Base-by-base conservation (phyloP, 2,113 vertebrate genomes). In the Trematomus loennbergii region DNA sequence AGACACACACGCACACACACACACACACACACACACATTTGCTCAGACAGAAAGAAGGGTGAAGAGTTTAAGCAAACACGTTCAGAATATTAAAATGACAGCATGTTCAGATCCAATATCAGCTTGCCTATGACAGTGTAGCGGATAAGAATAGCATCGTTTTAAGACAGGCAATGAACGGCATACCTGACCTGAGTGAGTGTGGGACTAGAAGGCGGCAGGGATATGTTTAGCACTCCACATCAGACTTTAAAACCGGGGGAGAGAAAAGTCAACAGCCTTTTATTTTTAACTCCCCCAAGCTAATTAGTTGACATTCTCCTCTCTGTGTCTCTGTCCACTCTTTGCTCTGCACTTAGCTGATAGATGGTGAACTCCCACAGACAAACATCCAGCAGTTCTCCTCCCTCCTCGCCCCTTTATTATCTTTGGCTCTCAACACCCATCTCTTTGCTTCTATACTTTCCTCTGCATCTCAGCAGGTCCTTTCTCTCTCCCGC, bases 261-360 rank as follows among this genome's bases (percentile, higher is more conserved):
- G 18, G 63, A 62, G 22, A 65, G 80, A 85, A 79, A 85, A 76
- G 87, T 90, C 87, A 92, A 92, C 82, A 90, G 20, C n/a, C 40
- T 85, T 91, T 90, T 83, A 85, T 86, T 85, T 78, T 87, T 63
- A 83, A 86, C 87, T 81, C 70, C 65, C 67, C 68, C 52, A 3
- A 17, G 79, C 75, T 90, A 89, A 93, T 92, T 80, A 89, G 84
- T 83, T 83, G 78, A 83, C 83, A 88, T 87, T 86, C 76, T 65
- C 53, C 63, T 80, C 58, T 52, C 18, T 54, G 63, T 10, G 48
- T 74, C 61, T 75, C 62, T 2, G 6, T 61, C 43, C 43, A 79
- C 84, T 88, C 71, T 85, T 84, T 87, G 71, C 62, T 82, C 75
- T 29, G 64, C 61, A 84, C 72, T 87, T 61, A 73, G 63, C 64